Evolutionary conservation across 2,888 invertebrate species (phyloP).

Genomic region (Hanleya hanleyi): DNA sequence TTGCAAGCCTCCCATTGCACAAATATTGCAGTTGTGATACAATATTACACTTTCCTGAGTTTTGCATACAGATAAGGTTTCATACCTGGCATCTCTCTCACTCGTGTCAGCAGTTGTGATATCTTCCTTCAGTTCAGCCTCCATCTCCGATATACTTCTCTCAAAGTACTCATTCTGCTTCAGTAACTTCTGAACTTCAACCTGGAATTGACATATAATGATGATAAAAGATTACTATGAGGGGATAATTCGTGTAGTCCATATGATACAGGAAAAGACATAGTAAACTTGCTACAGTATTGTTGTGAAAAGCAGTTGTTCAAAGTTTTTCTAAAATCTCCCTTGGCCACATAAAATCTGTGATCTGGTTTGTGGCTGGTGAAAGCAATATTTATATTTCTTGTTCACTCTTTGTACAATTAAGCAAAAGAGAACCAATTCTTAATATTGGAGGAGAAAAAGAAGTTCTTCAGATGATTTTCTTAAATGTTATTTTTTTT

Average conservation of each 20-base stretch:
- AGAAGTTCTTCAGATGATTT: neutral
- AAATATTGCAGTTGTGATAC: neutral
- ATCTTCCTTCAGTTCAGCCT: slow-evolving; percentile 62
- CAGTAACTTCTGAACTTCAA: slow-evolving; percentile 68
- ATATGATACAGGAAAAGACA: too few relatives aligned
- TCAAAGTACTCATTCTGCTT: slow-evolving; percentile 71
- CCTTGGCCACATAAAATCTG: too few relatives aligned
- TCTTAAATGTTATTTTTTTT: neutral
- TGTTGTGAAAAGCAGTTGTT: too few relatives aligned
- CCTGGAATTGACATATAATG: too few relatives aligned
- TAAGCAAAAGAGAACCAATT: neutral
- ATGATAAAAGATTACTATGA: too few relatives aligned
- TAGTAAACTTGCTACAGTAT: too few relatives aligned
- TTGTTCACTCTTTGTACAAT: neutral
- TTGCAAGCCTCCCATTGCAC: neutral
- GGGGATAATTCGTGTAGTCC: too few relatives aligned
- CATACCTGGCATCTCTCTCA: slow-evolving; percentile 68
- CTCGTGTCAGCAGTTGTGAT: slow-evolving; percentile 69
- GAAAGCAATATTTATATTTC: too few relatives aligned
- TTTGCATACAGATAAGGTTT: neutral
- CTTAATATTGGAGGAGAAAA: neutral
- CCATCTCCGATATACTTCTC: slow-evolving; percentile 68
- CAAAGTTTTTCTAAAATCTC: too few relatives aligned
- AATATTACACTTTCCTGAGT: neutral
- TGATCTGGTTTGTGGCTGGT: too few relatives aligned